Conservation (phyloP, 2,888 invertebrate species). For the Drosophila siamana region DNA sequence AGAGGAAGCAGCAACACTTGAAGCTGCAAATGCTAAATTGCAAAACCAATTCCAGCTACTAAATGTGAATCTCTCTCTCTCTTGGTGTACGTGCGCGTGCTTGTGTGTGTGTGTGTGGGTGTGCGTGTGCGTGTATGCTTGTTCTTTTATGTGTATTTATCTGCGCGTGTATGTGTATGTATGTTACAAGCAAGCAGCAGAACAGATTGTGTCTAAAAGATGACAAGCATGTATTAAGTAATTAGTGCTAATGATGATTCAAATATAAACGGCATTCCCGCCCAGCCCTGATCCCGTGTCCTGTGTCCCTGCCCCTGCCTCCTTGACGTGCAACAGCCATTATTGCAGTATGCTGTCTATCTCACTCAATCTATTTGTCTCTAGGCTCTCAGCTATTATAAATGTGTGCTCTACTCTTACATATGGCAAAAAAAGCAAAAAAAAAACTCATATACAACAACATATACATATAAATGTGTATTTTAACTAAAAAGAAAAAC, state of each 20-base stretch:
- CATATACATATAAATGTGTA: constrained; percentile 32
- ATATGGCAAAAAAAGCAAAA: constrained; percentile 27
- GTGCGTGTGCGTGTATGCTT: constrained; percentile 25
- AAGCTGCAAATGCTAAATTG: constrained; percentile 29
- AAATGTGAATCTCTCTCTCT: constrained; percentile 66
- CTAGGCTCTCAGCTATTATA: constrained; percentile 61
- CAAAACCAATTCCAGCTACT: constrained; percentile 53
- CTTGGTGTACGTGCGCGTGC: constrained; percentile 11
- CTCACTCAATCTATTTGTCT: constrained; percentile 44
- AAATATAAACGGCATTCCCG: constrained; percentile 19
- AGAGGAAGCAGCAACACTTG: constrained; percentile 17
- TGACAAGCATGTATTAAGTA: constrained; percentile 53
- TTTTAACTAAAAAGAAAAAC: constrained; percentile 47
- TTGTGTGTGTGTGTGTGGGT: constrained; percentile 1
- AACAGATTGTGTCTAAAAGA: constrained; percentile 58
- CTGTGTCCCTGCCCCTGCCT: neutral
- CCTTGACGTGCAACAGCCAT: neutral
- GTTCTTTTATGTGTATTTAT: constrained; percentile 54
- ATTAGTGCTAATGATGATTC: constrained; percentile 43
- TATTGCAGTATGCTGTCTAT: constrained; percentile 8
- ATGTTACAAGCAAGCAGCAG: constrained; percentile 19
- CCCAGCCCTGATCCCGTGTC: neutral
- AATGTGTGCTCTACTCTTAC: constrained; percentile 58
- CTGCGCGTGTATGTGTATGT: constrained; percentile 24
- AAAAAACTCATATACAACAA: constrained; percentile 36